Conservation (phyloP, 2,113 vertebrate genomes). For the Kobus ellipsiprymnus region DNA sequence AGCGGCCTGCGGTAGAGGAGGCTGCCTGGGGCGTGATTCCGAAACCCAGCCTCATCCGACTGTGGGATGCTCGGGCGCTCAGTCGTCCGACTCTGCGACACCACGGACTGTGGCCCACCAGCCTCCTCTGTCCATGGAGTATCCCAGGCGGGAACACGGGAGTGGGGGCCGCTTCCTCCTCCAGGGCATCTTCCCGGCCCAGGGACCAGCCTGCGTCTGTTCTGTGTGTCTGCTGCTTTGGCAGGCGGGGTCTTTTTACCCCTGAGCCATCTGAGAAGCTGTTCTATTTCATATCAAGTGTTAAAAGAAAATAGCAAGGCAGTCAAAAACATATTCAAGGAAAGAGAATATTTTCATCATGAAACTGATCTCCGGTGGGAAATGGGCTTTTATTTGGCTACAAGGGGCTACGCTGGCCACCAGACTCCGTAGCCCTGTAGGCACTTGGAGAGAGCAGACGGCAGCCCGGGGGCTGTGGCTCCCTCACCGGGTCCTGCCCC, state of each 20-base stretch:
- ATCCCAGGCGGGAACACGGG: neutral
- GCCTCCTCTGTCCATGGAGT: neutral
- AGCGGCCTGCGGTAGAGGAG: conserved; percentile 40
- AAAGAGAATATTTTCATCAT: conserved; percentile 14
- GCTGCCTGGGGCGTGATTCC: conserved; percentile 61
- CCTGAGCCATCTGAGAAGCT: neutral
- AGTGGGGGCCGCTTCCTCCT: neutral
- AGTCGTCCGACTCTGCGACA: neutral
- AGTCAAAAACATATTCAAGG: neutral
- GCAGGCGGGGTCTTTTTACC: neutral
- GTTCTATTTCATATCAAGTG: neutral
- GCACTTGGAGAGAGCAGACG: neutral
- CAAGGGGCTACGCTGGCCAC: neutral
- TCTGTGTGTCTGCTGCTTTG: neutral
- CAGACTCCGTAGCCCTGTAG: neutral
- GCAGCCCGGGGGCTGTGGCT: neutral
- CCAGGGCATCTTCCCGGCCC: neutral
- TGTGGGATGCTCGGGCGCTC: neutral
- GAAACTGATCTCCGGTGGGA: neutral
- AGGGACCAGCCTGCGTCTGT: neutral
- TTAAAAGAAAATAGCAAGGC: conserved; percentile 14
- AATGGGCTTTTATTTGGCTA: neutral
- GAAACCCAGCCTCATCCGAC: conserved; percentile 53
- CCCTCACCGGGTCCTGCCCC: neutral
- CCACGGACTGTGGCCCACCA: neutral